phyloP scores from a whole-genome alignment of 1,140 invertebrate species.

The Plodia interpunctella region DNA sequence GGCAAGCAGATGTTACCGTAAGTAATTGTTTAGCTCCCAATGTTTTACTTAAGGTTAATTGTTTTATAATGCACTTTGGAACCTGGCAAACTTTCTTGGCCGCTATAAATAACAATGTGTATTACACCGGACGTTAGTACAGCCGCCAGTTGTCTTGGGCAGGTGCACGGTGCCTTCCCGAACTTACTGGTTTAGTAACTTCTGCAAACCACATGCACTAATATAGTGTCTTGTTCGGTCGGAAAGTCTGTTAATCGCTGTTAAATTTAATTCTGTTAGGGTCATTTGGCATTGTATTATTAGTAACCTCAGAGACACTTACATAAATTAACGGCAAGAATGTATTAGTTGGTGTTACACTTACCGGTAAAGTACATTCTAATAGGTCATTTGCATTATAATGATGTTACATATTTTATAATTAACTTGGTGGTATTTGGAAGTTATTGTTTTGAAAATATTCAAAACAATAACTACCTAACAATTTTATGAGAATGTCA shows the following conservation, averaged over 20 bases:
- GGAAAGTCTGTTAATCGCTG: too few relatives aligned
- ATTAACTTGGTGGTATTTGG: too few relatives aligned
- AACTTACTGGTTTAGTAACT: slow-evolving; percentile 25
- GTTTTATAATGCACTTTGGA: not conserved
- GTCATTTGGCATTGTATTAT: slow-evolving; percentile 7
- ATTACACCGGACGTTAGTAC: slow-evolving; percentile 26
- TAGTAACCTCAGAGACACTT: slow-evolving; percentile 1
- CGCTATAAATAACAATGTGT: slow-evolving; percentile 1
- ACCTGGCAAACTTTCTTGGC: not conserved
- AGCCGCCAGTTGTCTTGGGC: slow-evolving; percentile 9
- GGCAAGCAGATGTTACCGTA: too few relatives aligned
- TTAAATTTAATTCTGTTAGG: not conserved
- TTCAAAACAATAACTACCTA: too few relatives aligned
- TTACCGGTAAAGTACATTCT: too few relatives aligned
- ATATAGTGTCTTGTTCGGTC: too few relatives aligned
- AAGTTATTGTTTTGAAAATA: too few relatives aligned
- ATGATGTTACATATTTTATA: too few relatives aligned
- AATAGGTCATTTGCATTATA: too few relatives aligned
- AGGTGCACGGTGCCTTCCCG: slow-evolving; percentile 18
- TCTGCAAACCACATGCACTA: slow-evolving; percentile 10
- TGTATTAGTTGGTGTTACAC: not conserved
- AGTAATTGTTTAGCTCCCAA: too few relatives aligned
- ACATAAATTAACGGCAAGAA: slow-evolving; percentile 2
- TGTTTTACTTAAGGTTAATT: not conserved
- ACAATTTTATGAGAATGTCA: too few relatives aligned